Conservation (phyloP, 2,797 vertebrate species). For the Peromyscus eremicus region DNA sequence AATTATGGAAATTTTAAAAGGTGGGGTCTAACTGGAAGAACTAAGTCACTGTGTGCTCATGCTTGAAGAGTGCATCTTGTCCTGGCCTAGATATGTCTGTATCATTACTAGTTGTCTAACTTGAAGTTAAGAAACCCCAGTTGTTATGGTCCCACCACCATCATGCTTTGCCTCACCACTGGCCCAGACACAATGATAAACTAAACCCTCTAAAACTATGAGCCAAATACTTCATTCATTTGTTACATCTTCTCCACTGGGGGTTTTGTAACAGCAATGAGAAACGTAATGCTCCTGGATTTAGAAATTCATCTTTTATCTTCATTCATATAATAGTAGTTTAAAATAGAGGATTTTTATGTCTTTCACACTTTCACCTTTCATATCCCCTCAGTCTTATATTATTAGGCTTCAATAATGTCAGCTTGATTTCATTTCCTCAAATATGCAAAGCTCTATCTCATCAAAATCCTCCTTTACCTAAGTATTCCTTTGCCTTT, state of each 20-base stretch:
- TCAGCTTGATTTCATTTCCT: background rate
- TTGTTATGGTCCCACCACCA: background rate
- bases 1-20: background rate
- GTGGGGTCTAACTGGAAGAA: background rate
- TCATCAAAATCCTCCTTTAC: background rate
- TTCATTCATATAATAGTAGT: conserved; percentile 53
- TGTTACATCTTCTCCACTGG: background rate
- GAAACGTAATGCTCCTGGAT: background rate
- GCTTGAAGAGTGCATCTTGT: background rate
- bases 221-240: background rate
- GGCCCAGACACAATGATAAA: background rate
- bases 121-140: too few relatives aligned
- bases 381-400: background rate
- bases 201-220: background rate
- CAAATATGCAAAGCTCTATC: background rate
- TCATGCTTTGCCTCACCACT: background rate
- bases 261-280: background rate
- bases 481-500: background rate
- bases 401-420: background rate
- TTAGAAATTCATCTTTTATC: conserved; percentile 39
- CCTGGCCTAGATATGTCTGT: background rate
- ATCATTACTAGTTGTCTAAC: background rate
- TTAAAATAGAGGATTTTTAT: conserved; percentile 1
- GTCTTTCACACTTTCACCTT: background rate
- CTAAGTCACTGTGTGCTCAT: too few relatives aligned